Percentiles rank a stretch among this genome's conserved stretches.
phyloP scores from a whole-genome alignment of 2,888 invertebrate species.

The Dynastes grantii region DNA sequence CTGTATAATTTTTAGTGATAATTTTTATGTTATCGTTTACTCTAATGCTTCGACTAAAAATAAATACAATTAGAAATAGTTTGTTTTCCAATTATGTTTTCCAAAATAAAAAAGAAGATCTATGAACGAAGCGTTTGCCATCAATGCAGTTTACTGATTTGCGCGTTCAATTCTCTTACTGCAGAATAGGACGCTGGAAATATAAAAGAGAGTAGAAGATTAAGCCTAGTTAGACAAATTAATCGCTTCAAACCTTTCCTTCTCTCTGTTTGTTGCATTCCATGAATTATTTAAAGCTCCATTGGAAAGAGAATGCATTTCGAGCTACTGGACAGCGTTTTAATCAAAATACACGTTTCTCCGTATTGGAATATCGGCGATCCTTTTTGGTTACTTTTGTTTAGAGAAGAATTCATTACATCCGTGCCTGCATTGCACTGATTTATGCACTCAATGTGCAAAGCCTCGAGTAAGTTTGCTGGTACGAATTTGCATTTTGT shows the following conservation, averaged over 20 bases:
- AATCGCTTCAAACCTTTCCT: background rate
- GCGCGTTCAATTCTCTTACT: too few species aligned
- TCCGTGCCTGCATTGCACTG: background rate
- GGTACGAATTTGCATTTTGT: background rate
- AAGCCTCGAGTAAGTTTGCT: too few species aligned
- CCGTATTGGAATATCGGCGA: background rate
- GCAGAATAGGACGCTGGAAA: too few species aligned
- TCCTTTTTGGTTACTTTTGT: background rate
- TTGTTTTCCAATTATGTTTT: too few species aligned
- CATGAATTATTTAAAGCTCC: conserved; percentile 8
- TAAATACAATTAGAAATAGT: too few species aligned
- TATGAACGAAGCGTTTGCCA: too few species aligned
- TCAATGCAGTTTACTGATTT: too few species aligned
- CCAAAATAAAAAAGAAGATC: too few species aligned
- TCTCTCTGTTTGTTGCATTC: background rate
- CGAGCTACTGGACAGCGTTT: background rate
- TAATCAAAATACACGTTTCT: conserved; percentile 10
- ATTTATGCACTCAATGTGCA: background rate
- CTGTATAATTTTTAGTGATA: too few species aligned
- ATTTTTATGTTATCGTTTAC: too few species aligned
- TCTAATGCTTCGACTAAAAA: too few species aligned
- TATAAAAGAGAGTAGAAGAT: too few species aligned
- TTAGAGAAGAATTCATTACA: background rate
- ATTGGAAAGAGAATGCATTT: background rate
- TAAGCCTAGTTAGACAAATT: background rate